These are phyloP conservation scores for Dendrocopos noguchii DNA, from an alignment of 2,113 vertebrate genomes.

Conservation along the genomic window DNA sequence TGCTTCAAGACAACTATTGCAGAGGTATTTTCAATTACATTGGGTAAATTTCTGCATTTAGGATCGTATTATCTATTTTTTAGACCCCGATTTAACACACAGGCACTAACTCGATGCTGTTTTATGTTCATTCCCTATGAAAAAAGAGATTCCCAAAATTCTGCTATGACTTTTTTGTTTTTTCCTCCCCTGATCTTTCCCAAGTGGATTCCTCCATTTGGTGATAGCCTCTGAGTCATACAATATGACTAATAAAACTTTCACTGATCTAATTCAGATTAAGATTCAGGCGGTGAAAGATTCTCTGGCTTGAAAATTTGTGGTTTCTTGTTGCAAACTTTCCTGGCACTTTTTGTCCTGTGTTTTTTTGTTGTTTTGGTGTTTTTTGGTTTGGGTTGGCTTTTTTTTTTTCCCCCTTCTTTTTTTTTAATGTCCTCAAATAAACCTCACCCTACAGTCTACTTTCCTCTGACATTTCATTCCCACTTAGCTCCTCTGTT, in stretches of 20 bases:
- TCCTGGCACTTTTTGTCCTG: background rate
- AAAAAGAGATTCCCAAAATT: background rate
- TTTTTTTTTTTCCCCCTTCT: background rate
- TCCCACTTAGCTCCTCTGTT: background rate
- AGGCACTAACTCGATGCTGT: fast-evolving
- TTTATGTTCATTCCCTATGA: background rate
- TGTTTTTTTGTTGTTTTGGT: background rate
- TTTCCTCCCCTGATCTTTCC: background rate
- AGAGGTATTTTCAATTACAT: background rate
- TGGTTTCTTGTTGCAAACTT: background rate
- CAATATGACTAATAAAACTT: background rate
- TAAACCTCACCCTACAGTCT: background rate
- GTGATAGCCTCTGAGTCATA: background rate
- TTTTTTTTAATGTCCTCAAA: background rate
- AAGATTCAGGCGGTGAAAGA: background rate
- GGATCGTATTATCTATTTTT: fast-evolving
- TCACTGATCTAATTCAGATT: background rate
- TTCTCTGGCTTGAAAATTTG: background rate
- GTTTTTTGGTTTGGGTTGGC: too few species aligned
- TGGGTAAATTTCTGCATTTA: background rate
- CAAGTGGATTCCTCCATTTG: background rate
- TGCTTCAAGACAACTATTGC: background rate
- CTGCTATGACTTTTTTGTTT: background rate
- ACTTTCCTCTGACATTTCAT: background rate
- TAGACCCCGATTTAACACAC: background rate